Conservation (phyloP, 1,140 invertebrate genomes). For the Andricus grossulariae region DNA sequence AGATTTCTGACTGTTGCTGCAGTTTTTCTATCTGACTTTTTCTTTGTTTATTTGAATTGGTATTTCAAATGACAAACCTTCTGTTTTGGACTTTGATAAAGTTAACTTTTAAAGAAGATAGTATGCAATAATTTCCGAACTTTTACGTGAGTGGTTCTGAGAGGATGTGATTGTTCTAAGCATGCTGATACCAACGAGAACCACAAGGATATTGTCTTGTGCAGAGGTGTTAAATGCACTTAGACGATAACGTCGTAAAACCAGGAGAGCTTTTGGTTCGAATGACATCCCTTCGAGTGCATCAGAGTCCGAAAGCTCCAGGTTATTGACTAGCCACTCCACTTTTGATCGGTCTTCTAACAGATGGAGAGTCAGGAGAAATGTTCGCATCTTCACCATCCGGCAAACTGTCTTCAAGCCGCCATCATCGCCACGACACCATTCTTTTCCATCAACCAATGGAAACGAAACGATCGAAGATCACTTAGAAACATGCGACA, state of each 20-base stretch:
- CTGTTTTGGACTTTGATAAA: no score
- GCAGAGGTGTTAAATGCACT: slow-evolving; percentile 66
- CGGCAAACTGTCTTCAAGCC: slow-evolving; percentile 33
- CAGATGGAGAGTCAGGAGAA: slow-evolving; percentile 47
- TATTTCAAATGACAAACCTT: no score
- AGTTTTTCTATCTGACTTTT: no score
- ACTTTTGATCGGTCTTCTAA: slow-evolving; percentile 62
- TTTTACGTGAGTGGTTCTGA: neutral
- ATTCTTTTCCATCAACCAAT: slow-evolving; percentile 50
- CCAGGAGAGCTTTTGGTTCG: slow-evolving; percentile 69
- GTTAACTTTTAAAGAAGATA: no score
- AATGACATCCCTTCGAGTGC: slow-evolving; percentile 72
- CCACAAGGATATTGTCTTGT: slow-evolving; percentile 47
- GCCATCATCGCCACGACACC: slow-evolving; percentile 34
- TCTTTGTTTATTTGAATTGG: no score
- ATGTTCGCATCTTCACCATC: slow-evolving; percentile 39
- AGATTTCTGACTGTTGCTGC: no score
- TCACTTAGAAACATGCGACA: slow-evolving; percentile 45
- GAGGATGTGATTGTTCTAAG: slow-evolving; percentile 1
- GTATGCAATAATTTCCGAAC: neutral
- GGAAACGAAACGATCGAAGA: slow-evolving; percentile 44
- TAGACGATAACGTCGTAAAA: slow-evolving; percentile 69
- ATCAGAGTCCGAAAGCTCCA: slow-evolving; percentile 68
- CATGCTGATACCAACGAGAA: neutral
- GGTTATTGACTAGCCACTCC: slow-evolving; percentile 74